A percentile compares a stretch with the other conserved stretches of the same genome.
Evolutionary conservation across 2,888 invertebrate species (phyloP).

Genomic region (Odontocerum albicorne): DNA sequence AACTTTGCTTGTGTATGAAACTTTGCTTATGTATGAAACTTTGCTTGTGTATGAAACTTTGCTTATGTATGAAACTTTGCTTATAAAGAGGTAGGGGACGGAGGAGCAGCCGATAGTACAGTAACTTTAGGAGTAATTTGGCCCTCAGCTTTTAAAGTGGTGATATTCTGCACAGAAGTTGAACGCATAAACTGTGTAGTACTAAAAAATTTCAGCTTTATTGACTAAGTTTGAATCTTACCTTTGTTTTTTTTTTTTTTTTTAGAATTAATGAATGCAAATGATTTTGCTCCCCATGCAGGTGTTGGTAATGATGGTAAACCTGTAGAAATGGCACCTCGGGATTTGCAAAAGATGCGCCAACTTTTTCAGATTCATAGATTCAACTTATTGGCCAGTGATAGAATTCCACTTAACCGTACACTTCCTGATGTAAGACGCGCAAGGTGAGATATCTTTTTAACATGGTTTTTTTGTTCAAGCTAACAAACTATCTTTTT

Average conservation of each 20-base stretch:
- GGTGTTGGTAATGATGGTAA: constrained; percentile 78
- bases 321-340: constrained; percentile 75
- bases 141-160: neutral
- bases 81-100: too few species aligned
- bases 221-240: too few species aligned
- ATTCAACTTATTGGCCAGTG: constrained; percentile 86
- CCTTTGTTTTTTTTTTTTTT: constrained; percentile 13
- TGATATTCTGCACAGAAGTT: neutral
- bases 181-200: too few species aligned
- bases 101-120: too few species aligned
- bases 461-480: too few species aligned
- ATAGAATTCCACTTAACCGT: constrained; percentile 83
- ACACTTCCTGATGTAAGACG: constrained; percentile 82
- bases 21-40: too few species aligned
- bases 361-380: constrained; percentile 81
- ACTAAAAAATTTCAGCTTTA: too few species aligned
- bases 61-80: too few species aligned
- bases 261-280: constrained; percentile 71
- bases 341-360: constrained; percentile 74
- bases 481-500: too few species aligned
- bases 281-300: constrained; percentile 73
- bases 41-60: too few species aligned
- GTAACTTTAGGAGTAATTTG: neutral
- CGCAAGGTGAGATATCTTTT: constrained; percentile 62
- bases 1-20: too few species aligned